These are phyloP conservation scores for Lycocerus yunnanus DNA, from an alignment of 2,888 invertebrate genomes.

Conservation along the genomic window DNA sequence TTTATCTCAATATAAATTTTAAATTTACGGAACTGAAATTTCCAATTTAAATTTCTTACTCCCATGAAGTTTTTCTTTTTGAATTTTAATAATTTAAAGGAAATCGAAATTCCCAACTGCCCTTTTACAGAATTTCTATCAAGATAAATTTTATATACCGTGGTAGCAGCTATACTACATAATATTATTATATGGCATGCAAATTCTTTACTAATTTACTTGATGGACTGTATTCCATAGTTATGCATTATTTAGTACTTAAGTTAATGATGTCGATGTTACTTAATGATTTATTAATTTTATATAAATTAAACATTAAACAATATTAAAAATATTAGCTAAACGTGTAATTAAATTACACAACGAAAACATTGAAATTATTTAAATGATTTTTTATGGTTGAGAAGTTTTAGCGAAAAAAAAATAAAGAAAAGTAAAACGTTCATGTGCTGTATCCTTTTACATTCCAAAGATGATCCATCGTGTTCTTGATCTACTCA, in stretches of 20 bases:
- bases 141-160: no score
- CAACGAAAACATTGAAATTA: not conserved
- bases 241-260: not conserved
- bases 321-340: not conserved
- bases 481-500: not conserved
- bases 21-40: no score
- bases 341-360: not conserved
- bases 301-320: not conserved
- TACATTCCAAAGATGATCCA: not conserved
- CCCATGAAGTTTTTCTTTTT: no score
- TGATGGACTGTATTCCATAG: not conserved
- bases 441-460: not conserved
- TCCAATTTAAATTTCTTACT: no score
- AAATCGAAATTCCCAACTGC: no score
- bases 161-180: no score
- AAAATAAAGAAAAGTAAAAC: not conserved
- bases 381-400: not conserved
- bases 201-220: not conserved
- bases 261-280: not conserved
- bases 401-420: not conserved
- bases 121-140: no score
- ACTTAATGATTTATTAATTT: not conserved
- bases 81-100: no score
- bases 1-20: no score
- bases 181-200: no score